Base-by-base conservation (phyloP, 1,140 invertebrate species). In the Pogonognathellus flavescens region DNA sequence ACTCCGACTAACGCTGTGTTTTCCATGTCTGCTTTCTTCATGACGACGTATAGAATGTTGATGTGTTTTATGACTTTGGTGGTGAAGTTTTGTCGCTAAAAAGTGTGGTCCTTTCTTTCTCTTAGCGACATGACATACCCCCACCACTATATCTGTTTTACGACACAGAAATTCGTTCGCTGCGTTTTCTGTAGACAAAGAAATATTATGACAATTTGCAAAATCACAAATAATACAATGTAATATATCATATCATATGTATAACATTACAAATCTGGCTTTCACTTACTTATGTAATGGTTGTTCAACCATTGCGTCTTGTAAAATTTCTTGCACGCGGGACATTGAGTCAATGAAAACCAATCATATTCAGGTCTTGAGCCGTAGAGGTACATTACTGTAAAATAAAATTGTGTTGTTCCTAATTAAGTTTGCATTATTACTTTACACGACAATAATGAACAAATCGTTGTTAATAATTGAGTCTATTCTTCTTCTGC, bases 271-370 rank as follows among this genome's bases (percentile, higher is more conserved):
- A 20, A 66, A 22, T 25, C 2, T 25, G 1, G 31, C 31, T 41
- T 41, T 49, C 4, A 50, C 81, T 62, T 86, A 86, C 85, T n/a
- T 41, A 18, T 49, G 31, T 57, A 87, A 72, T 87, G 87, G n/a
- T 84, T 87, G 11, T 84, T 76, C 5, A 85, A 13, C 84, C 85
- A 85, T 41, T 87, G 70, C 0, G 76, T 86, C 41, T 87, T 87
- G n/a, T 84, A 76, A 4, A 31, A 53, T 31, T 57, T 80, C n/a
- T 62, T 72, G 60, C 87, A 87, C 0, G 82, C 87, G 0, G 84
- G 49, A 41, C 87, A 87, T 31, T 76, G 41, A 0, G 84, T 85
- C 50, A 87, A 66, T 0, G 87, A 87, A 10, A 87, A 70, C 22
- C 50, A 80, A 20, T 87, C 87, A 31, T 13, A 82, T 14, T 87